Base-by-base conservation (phyloP, 2,113 vertebrate species). In the Epinephelus fuscoguttatus region DNA sequence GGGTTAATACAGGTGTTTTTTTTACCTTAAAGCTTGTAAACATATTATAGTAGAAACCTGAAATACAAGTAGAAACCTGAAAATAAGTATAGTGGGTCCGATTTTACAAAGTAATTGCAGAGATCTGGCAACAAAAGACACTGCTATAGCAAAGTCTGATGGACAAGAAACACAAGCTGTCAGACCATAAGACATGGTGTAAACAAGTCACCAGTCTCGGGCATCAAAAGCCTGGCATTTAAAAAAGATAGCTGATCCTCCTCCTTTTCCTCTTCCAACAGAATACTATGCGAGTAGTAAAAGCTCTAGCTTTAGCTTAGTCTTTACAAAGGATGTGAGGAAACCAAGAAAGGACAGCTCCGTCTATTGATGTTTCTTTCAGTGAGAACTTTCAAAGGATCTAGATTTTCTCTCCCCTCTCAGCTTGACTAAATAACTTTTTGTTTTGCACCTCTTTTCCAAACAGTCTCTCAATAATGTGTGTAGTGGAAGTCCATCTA, bases 401-500 rank as follows among this genome's bases (percentile, higher is more conserved):
- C 56, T 25, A 2, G 19, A 56, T 21, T 27, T 14, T 53, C 55
- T 14, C 8, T 5, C 5, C 13, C 37, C 21, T 42, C 45, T n/a
- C 53, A 49, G 53, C 60, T 55, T 33, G 14, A 70, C 68, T 81
- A 79, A 72, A 68, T 59, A n/a, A 69, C 56, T n/a, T 77, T 70
- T 82, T 56, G 72, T 82, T 70, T 73, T 21, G 6, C 50, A 19
- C 61, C n/a, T 59, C 25, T 61, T 33, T 73, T 18, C 12, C 17
- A 13, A 33, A 33, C 66, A 45, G 56, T 37, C 55, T 66, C 27
- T 76, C 37, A 56, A 70, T 61, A 66, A 75, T 18, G 62, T 63
- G 14, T 76, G 53, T 25, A 64, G 71, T 71, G 30, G 66, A 3
- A 70, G 66, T 60, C 74, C 81, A 90, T 80, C 75, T 47, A 64